Evolutionary conservation across 1,140 invertebrate species (phyloP), one percentile per base, ranked within the genome.

Genomic region (Eupristina koningsbergeri): DNA sequence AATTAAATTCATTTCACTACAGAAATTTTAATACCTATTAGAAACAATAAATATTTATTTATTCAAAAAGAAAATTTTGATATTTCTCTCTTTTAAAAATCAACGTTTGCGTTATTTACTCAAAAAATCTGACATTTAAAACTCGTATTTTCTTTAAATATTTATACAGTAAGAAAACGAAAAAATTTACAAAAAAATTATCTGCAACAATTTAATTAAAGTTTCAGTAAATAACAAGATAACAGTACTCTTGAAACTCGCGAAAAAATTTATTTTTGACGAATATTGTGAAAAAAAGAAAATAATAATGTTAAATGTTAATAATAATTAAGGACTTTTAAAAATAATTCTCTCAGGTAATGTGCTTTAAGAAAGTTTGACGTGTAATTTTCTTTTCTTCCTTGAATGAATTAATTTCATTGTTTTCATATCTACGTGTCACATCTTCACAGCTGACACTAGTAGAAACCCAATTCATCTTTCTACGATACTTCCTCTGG

Each of bases 381-480:
- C 41, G 64, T 22, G 36, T 13, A 31, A 69, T n/a, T 19, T 8
- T 9, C 50, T 53, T 53, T 53, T 53, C 50, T 9, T 58, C 26
- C 22, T 22, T 58, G 47, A 76, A 58, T 61, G 50, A 13, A 45
- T 67, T 64, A 79, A 67, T 47, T 79, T 67, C 39, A 41, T 79
- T n/a, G n/a, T 34, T 67, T 29, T 69, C 39, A 19, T 36, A 50
- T 50, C 47, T 50, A n/a, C 17, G 11, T 63, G 58, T 58, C 71
- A 47, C n/a, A 77, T 36, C 26, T 58, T 77, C 15, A 26, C 36
- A 31, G 26, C 39, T 22, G 36, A 9, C 39, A n/a, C 26, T 29
- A 36, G 9, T 31, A 29, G 36, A 22, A 58, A 45, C 22, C 39
- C 58, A 78, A 78, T 78, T 19, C 61, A 45, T 45, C 76, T 45